Evolutionary conservation across 1,140 invertebrate species (phyloP).

Genomic region (Penaeus vannamei): DNA sequence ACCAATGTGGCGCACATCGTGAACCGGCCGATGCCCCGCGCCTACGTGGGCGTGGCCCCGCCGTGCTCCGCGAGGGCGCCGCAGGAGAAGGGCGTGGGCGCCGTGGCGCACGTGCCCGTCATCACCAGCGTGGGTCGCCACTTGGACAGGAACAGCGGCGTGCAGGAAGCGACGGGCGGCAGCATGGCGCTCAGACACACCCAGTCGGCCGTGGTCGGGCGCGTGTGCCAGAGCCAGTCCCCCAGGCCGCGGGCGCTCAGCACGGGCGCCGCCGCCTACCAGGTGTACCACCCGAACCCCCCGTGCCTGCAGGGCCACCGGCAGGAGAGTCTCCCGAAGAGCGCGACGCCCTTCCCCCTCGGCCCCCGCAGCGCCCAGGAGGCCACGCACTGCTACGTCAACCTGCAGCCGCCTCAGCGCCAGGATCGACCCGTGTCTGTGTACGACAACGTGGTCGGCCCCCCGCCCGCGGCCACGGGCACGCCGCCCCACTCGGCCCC

Average conservation of each 20-base stretch:
- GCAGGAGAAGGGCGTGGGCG: neutral
- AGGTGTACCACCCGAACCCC: neutral
- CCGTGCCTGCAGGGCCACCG: neutral
- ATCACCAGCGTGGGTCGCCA: neutral
- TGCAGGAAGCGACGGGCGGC: neutral
- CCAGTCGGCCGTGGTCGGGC: slow-evolving; percentile 51
- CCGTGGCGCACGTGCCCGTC: slow-evolving; percentile 8
- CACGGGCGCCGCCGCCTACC: slow-evolving; percentile 36
- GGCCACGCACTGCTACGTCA: no score
- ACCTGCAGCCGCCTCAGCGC: no score
- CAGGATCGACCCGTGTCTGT: no score
- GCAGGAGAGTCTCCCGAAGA: no score
- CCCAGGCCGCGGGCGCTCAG: slow-evolving; percentile 49
- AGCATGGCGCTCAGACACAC: slow-evolving; percentile 49
- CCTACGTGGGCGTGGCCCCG: no score
- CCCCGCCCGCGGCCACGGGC: no score
- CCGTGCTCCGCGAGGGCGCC: no score
- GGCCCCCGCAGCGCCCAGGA: no score
- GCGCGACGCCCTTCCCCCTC: no score
- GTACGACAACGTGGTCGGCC: no score
- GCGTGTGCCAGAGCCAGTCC: neutral
- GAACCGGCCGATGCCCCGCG: neutral
- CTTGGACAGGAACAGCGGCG: neutral
- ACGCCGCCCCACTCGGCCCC: no score
- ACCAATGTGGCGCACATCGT: slow-evolving; percentile 45